Base-by-base conservation (phyloP, 2,888 invertebrate species). In the Drosophila quinaria region DNA sequence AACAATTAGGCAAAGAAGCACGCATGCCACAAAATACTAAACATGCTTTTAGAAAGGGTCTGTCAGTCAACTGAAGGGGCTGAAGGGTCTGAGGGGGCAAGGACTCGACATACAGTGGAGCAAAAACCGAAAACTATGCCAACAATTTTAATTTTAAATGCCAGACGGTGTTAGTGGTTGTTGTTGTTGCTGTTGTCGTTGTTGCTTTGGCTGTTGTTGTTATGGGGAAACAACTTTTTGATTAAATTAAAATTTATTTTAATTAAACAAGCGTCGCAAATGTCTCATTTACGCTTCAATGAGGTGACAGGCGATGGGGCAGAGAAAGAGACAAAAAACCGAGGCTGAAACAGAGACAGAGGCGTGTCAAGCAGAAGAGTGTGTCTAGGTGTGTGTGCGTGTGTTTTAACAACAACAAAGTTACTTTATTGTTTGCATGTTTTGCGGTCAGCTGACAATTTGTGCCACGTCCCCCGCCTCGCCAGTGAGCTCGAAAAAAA, bases 241-340 rank as follows among this genome's bases (percentile, higher is more conserved):
- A 90, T 90, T 89, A 87, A 90, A 90, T 90, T 89, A 87, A 86
- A 86, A 86, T 86, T 89, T 86, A 91, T 90, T 90, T 90, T 90
- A 88, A 90, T 90, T 89, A 89, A 90, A 90, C 90, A 90, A 89
- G 88, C 89, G 79, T 77, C 82, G 90, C 81, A 87, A 91, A 91
- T 90, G 91, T 90, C 87, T 90, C 90, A 89, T 83, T 90, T 90
- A 90, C 90, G 91, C 87, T 86, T 86, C 84, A 85, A 83, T 89
- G 87, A 80, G 81, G 79, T 78, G 89, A 89, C 91, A 91, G 80
- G 74, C 75, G 67, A 73, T 76, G 72, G 74, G 71, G 64, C 65
- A 39, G 29, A 17, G 71, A 64, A 65, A 35, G 29, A 15, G 56
- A 42, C 4, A 49, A 6, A 49, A 15, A 17, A 51, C 29, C 50